Conservation (phyloP, 1,140 invertebrate species). For the Diorhabda sublineata region DNA sequence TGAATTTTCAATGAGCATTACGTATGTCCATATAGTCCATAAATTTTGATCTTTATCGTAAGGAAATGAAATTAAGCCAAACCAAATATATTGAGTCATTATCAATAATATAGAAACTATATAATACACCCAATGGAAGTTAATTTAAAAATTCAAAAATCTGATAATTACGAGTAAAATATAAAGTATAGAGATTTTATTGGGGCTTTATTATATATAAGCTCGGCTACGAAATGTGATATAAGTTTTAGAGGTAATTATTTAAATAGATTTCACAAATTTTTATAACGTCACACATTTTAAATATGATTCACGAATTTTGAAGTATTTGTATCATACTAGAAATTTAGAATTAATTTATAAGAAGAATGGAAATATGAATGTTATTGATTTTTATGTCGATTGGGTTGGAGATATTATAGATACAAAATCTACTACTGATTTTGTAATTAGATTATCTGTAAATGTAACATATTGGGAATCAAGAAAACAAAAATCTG, state of each 20-base stretch:
- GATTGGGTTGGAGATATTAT: slow-evolving; percentile 45
- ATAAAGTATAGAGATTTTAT: slow-evolving; percentile 71
- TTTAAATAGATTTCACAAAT: slow-evolving; percentile 43
- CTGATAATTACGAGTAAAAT: not conserved
- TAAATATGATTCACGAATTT: slow-evolving; percentile 41
- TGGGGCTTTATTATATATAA: slow-evolving; percentile 72
- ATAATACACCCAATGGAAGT: slow-evolving; percentile 3
- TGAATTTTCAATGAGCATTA: too few species aligned
- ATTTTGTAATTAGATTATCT: slow-evolving; percentile 34
- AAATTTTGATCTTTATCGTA: not conserved
- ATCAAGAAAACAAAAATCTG: slow-evolving; percentile 30
- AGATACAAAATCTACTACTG: slow-evolving; percentile 44
- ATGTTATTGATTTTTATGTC: too few species aligned
- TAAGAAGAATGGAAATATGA: too few species aligned
- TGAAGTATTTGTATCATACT: slow-evolving; percentile 41
- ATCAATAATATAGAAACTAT: slow-evolving; percentile 3
- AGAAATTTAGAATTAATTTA: slow-evolving; percentile 39
- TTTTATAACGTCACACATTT: slow-evolving; percentile 44
- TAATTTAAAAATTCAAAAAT: slow-evolving; percentile 4
- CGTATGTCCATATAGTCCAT: not conserved
- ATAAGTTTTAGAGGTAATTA: slow-evolving; percentile 25
- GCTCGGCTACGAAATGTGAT: slow-evolving; percentile 62
- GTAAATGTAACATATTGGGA: slow-evolving; percentile 43
- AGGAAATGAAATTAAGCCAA: slow-evolving; percentile 10
- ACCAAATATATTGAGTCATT: slow-evolving; percentile 7